These are phyloP conservation scores for Sinocyclocheilus rhinocerous DNA, from an alignment of 2,113 vertebrate species.

Conservation along the genomic window DNA sequence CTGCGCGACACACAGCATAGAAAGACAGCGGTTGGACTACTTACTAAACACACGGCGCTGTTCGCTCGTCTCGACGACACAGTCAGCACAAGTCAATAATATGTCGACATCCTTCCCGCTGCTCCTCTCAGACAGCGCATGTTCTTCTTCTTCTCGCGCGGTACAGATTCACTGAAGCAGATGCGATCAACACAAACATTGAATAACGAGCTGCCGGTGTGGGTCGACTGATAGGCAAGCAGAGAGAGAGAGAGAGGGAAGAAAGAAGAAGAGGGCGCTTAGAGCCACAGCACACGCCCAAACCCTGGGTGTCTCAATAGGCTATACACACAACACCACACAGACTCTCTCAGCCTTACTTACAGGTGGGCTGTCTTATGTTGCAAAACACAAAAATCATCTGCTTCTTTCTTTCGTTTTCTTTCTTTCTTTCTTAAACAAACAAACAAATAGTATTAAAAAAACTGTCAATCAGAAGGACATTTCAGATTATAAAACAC, in stretches of 20 bases:
- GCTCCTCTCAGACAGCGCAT: neutral
- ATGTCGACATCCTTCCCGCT: slow-evolving; percentile 30
- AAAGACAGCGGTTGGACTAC: slow-evolving; percentile 17
- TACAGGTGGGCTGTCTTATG: neutral
- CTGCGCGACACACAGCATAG: neutral
- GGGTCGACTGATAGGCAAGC: neutral
- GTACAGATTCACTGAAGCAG: neutral
- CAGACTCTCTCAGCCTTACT: neutral
- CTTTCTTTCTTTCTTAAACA: neutral
- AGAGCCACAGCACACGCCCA: slow-evolving; percentile 61
- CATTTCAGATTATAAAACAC: no score
- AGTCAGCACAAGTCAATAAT: slow-evolving; percentile 34
- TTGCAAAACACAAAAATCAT: neutral
- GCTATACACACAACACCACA: no score
- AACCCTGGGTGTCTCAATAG: slow-evolving; percentile 23
- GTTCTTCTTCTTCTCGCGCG: neutral
- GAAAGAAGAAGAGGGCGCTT: slow-evolving; percentile 21
- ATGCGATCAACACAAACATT: slow-evolving; percentile 4
- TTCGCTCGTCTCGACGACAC: slow-evolving; percentile 42
- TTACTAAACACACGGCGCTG: slow-evolving; percentile 43
- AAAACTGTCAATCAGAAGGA: no score
- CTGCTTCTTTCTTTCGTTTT: neutral
- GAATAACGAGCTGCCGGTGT: slow-evolving; percentile 25
- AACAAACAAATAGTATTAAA: no score
- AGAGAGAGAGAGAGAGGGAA: neutral